Percentiles rank a stretch among this genome's conserved stretches.
phyloP scores from a whole-genome alignment of 2,797 vertebrate species.

The Lepus townsendii region DNA sequence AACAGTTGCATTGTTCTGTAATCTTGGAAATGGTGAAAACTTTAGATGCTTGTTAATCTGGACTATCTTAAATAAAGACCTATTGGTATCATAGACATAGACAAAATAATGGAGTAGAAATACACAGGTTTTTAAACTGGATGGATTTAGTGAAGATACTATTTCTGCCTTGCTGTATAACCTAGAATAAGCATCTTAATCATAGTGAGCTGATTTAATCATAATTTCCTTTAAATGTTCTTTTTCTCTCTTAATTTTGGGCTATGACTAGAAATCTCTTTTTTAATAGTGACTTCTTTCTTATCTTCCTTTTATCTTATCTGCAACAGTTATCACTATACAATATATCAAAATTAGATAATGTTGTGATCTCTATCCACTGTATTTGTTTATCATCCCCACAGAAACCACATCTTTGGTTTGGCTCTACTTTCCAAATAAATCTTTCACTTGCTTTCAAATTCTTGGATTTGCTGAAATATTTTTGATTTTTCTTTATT shows the following conservation, averaged over 20 bases:
- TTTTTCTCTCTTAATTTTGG: constrained; percentile 55
- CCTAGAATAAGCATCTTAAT: constrained; percentile 4
- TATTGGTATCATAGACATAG: neutral
- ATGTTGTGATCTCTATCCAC: neutral
- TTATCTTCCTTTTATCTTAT: constrained; percentile 35
- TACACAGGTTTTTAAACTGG: neutral
- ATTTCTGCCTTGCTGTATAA: constrained; percentile 4
- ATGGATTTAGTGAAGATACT: neutral
- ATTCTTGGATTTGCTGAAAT: constrained; percentile 7
- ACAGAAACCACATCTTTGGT: neutral
- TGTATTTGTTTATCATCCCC: neutral
- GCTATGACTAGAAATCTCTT: neutral
- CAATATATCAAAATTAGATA: neutral
- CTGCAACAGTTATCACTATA: neutral
- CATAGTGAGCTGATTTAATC: neutral
- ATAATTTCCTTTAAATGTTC: constrained; percentile 4
- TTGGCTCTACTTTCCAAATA: neutral
- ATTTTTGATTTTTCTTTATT: neutral
- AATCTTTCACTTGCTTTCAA: neutral
- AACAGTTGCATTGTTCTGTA: constrained; percentile 31
- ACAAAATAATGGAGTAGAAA: constrained; percentile 15
- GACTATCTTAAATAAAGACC: neutral
- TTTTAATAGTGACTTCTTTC: neutral
- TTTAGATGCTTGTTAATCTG: neutral
- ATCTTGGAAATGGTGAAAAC: constrained; percentile 53